Evolutionary conservation across 2,113 vertebrate genomes (phyloP).

Genomic region (Oryzias javanicus): DNA sequence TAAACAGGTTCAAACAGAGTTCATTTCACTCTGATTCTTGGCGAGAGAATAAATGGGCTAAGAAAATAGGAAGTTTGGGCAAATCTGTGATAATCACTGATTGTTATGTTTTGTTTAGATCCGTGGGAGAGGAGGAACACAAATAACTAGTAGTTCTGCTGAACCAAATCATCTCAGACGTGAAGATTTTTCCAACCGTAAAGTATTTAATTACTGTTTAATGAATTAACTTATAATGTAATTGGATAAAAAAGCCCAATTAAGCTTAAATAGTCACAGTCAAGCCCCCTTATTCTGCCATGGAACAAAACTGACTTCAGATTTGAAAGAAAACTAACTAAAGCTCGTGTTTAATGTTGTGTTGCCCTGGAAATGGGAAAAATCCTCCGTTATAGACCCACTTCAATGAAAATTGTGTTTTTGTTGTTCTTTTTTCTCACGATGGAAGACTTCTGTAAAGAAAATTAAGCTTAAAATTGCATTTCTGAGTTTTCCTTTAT

Average conservation of each 20-base stretch:
- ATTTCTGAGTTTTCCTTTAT: no score
- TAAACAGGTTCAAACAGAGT: conserved; percentile 52
- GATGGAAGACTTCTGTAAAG: no score
- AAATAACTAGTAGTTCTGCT: conserved; percentile 13
- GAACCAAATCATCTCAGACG: conserved; percentile 3
- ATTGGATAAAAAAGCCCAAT: conserved; percentile 5
- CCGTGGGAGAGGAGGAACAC: not conserved
- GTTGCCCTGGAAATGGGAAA: conserved; percentile 6
- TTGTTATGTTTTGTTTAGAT: conserved; percentile 15
- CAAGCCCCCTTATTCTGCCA: no score
- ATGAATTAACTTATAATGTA: not conserved
- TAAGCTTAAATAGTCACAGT: not conserved
- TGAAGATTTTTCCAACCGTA: not conserved
- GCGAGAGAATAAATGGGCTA: conserved; percentile 23
- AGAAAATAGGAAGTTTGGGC: conserved; percentile 28
- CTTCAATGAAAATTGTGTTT: no score
- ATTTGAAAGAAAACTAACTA: conserved; percentile 4
- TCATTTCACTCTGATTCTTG: conserved; percentile 24
- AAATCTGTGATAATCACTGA: conserved; percentile 26
- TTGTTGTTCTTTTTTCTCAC: no score
- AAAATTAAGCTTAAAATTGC: no score
- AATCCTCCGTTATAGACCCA: not conserved
- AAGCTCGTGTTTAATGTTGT: not conserved
- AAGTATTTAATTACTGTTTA: conserved; percentile 17
- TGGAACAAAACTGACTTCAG: not conserved